Evolutionary conservation across 2,797 vertebrate genomes (phyloP).

Genomic region (Astyanax mexicanus): DNA sequence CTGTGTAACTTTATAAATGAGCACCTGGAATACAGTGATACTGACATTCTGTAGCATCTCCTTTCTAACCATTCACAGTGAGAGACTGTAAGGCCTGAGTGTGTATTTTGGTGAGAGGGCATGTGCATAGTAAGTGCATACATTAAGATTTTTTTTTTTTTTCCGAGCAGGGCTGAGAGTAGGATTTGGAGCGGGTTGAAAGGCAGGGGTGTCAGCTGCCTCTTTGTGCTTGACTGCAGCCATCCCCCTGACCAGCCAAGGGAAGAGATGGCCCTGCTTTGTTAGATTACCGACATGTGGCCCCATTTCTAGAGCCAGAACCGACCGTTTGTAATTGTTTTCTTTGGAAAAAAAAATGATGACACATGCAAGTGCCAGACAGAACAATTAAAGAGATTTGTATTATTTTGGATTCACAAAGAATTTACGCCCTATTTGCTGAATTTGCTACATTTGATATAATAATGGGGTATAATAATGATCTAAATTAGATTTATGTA

Average conservation of each 20-base stretch:
- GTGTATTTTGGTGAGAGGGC: conserved; percentile 59
- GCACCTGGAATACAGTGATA: conserved; percentile 48
- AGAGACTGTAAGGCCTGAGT: conserved; percentile 39
- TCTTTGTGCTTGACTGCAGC: conserved; percentile 87
- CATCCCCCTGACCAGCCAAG: conserved; percentile 87
- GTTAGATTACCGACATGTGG: conserved; percentile 86
- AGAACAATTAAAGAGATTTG: conserved; percentile 44
- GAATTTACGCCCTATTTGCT: conserved; percentile 9
- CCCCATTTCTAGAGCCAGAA: conserved; percentile 65
- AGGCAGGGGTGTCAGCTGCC: conserved; percentile 86
- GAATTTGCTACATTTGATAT: conserved; percentile 11
- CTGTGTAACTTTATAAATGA: conserved; percentile 40
- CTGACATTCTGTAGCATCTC: conserved; percentile 43
- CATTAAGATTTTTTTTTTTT: conserved; percentile 50
- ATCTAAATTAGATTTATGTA: neutral
- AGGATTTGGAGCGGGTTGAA: conserved; percentile 82
- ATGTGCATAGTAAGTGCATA: conserved; percentile 59
- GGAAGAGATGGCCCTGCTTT: conserved; percentile 86
- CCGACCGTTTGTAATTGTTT: conserved; percentile 58
- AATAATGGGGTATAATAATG: neutral
- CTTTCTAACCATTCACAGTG: conserved; percentile 24
- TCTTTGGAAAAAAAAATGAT: conserved; percentile 53
- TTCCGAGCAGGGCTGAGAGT: conserved; percentile 73
- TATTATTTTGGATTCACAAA: conserved; percentile 10
- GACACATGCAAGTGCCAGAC: conserved; percentile 15